Conservation (phyloP, 2,113 vertebrate genomes). For the Colaptes auratus region DNA sequence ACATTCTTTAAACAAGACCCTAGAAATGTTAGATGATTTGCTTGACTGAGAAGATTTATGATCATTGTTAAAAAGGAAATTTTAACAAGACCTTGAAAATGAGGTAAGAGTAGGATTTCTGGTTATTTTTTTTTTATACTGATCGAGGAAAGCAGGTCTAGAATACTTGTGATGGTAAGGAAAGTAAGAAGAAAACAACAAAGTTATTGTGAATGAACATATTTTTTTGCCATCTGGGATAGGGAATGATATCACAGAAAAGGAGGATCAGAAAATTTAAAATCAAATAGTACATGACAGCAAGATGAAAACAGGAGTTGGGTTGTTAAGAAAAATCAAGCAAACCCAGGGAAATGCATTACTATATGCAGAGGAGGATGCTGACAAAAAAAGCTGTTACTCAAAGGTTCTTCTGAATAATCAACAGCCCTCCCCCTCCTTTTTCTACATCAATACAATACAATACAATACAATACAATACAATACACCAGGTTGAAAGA, state of each 20-base stretch:
- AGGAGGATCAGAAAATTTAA: conserved; percentile 1
- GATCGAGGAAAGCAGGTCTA: background rate
- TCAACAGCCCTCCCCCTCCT: fast-evolving
- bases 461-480: too few species aligned
- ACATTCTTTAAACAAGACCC: background rate
- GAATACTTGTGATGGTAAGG: background rate
- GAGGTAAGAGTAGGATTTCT: background rate
- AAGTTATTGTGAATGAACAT: conserved; percentile 8
- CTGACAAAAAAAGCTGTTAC: background rate
- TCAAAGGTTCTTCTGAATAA: background rate
- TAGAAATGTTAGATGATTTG: background rate
- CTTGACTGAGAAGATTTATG: background rate
- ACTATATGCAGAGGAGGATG: background rate
- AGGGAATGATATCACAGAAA: background rate
- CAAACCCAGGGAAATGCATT: background rate
- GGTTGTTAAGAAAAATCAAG: background rate
- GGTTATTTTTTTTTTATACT: background rate
- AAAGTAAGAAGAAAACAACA: background rate
- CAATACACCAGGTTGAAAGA: too few species aligned
- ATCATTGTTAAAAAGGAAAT: background rate
- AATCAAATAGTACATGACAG: background rate
- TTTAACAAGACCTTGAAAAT: background rate
- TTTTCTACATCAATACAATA: background rate
- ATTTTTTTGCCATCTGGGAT: conserved; percentile 15
- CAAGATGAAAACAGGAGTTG: background rate